Base-by-base conservation (phyloP, 2,888 invertebrate genomes). In the Phlogophora meticulosa region DNA sequence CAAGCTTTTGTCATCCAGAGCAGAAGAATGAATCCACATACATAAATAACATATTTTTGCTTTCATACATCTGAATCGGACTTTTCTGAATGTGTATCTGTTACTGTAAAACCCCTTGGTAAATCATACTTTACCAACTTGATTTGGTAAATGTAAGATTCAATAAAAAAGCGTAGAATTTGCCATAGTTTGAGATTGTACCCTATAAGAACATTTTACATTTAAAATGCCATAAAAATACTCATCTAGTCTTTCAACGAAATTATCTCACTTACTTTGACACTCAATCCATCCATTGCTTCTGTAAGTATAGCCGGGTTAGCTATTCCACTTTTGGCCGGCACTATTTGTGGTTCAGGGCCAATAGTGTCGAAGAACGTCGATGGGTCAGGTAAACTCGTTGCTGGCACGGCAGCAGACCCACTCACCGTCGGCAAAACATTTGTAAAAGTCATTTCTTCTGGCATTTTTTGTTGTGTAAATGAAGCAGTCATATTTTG, bases 291-390 rank as follows among this genome's bases (percentile, higher is more conserved):
- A 63, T 95, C 94, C 84, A 94, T 89, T 11, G 93, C 92, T 32
- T 94, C 93, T 24, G 88, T 88, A 1, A 95, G 75, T 7, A 91
- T 76, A 38, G 86, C 83, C 0, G 93, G 87, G 42, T 85, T 87
- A 0, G 87, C 72, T n/a, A 90, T 80, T 34, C 82, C 85, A 78
- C 85, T 92, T 82, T 92, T 92, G 7, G 70, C 51, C 0, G 88
- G 78, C 0, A 88, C 90, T 52, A 94, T 88, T 58, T 87, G 89
- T 7, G 93, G 90, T 74, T 94, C 94, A 7, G 95, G 93, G 0
- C 93, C 95, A 43, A 96, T 95, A 7, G 91, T 95, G 58, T 96
- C 95, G 67, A 96, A 96, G 82, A 96, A 96, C 0, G 94, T 95
- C 1, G 95, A 94, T 0, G 96, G 96, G 71, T 95, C 95, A 1